A percentile compares a stretch with the other conserved stretches of the same genome.
phyloP scores from a whole-genome alignment of 2,888 invertebrate genomes.

The Lasioglossum calceatum region DNA sequence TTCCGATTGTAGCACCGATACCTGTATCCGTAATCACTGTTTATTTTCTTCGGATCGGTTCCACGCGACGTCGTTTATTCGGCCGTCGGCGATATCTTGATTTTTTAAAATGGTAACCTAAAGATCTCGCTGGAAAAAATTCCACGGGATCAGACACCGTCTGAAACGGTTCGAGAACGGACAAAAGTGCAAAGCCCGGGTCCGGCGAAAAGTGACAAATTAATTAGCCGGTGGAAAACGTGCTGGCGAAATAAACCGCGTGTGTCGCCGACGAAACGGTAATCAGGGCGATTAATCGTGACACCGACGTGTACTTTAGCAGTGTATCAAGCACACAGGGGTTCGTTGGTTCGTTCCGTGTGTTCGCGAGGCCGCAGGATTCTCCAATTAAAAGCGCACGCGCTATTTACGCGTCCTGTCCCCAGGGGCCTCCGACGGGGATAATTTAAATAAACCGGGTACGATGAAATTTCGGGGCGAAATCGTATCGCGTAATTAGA shows the following conservation, averaged over 20 bases:
- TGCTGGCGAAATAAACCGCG: neutral
- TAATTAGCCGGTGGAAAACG: neutral
- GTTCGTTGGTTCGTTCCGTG: conserved; percentile 12
- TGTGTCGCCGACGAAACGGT: neutral
- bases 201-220: neutral
- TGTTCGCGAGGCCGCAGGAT: neutral
- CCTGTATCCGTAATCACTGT: neutral
- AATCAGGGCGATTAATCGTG: conserved; percentile 31
- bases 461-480: conserved; percentile 3
- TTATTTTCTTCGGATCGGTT: conserved; percentile 5
- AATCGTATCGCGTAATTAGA: conserved; percentile 36
- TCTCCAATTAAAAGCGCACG: conserved; percentile 35
- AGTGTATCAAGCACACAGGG: neutral
- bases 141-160: neutral
- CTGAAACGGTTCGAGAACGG: neutral
- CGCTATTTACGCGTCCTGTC: neutral
- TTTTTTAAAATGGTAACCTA: too few relatives aligned
- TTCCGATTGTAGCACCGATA: neutral
- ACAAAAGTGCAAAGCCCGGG: neutral
- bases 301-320: neutral
- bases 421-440: neutral
- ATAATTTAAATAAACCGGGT: conserved; percentile 20
- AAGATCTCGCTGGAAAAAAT: neutral
- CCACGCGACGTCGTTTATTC: neutral
- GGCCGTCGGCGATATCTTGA: too few relatives aligned